These are phyloP conservation scores for Leptura quadrifasciata DNA, from an alignment of 2,888 invertebrate species.

Conservation along the genomic window DNA sequence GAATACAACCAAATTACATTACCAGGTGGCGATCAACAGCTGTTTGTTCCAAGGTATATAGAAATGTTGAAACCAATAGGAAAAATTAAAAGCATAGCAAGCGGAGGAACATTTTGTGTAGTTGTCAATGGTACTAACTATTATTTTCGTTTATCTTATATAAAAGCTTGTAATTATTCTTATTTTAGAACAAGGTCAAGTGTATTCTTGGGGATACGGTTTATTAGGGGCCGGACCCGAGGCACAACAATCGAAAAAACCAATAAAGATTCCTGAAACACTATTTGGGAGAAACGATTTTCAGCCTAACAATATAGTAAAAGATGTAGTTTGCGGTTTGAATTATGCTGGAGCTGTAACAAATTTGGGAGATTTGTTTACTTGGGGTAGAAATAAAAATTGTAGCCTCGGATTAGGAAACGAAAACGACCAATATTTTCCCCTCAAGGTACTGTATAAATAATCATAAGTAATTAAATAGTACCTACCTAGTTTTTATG, in stretches of 20 bases:
- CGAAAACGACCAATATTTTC: constrained; percentile 89
- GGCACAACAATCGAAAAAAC: constrained; percentile 80
- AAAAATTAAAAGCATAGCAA: constrained; percentile 86
- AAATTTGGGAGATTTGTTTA: constrained; percentile 88
- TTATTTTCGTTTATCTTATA: not conserved
- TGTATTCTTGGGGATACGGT: constrained; percentile 96
- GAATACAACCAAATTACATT: constrained; percentile 91
- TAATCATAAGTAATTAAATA: not conserved
- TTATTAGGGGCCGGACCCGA: constrained; percentile 92
- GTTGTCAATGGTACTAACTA: constrained; percentile 83
- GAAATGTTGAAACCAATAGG: constrained; percentile 81
- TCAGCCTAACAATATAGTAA: constrained; percentile 81
- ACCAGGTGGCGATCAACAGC: constrained; percentile 79
- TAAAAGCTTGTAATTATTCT: not conserved
- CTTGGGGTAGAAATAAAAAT: constrained; percentile 93
- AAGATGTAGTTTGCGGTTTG: constrained; percentile 82
- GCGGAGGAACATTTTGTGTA: constrained; percentile 92
- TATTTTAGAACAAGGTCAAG: constrained; percentile 83
- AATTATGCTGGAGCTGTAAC: constrained; percentile 89
- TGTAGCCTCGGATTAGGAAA: constrained; percentile 91
- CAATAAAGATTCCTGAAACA: constrained; percentile 84
- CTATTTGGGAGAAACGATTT: constrained; percentile 92
- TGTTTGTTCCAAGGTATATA: constrained; percentile 83
- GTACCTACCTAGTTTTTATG: not conserved
- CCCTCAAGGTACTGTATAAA: constrained; percentile 81